phyloP scores from a whole-genome alignment of 2,113 vertebrate species.

The Sclerurus mexicanus region DNA sequence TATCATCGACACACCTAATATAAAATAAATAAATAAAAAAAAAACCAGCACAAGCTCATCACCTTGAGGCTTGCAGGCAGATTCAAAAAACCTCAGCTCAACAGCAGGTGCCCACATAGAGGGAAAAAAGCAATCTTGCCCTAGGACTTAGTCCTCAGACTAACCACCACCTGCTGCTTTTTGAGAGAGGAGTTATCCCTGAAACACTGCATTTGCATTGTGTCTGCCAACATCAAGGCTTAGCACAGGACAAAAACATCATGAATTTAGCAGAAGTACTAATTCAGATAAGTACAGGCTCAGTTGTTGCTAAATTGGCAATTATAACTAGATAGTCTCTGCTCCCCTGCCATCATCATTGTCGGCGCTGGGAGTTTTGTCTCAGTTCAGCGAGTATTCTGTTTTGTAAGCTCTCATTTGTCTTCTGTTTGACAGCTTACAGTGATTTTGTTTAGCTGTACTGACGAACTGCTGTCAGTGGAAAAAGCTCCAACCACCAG shows the following conservation, averaged over 20 bases:
- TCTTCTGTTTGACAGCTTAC: slow-evolving; percentile 42
- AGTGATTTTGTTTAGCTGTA: slow-evolving; percentile 45
- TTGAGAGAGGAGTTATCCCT: slow-evolving; percentile 12
- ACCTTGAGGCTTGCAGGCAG: background rate
- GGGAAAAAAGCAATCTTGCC: background rate
- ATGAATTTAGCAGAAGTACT: slow-evolving; percentile 47
- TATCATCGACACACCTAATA: background rate
- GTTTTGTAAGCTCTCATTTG: slow-evolving; percentile 49
- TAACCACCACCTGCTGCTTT: slow-evolving; percentile 1
- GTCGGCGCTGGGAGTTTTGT: background rate
- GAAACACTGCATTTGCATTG: slow-evolving; percentile 18
- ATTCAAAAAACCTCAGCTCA: background rate
- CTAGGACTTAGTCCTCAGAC: background rate
- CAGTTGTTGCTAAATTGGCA: slow-evolving; percentile 53
- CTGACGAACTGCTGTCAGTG: slow-evolving; percentile 41
- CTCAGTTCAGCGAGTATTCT: slow-evolving; percentile 13
- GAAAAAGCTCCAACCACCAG: slow-evolving; percentile 39
- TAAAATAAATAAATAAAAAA: background rate
- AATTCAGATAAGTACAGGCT: slow-evolving; percentile 55
- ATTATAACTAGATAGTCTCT: slow-evolving; percentile 21
- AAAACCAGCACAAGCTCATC: background rate
- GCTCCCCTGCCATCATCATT: background rate
- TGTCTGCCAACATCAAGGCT: slow-evolving; percentile 6
- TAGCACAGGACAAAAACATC: slow-evolving; percentile 36
- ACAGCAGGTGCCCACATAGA: background rate